Evolutionary conservation across 2,113 vertebrate species (phyloP), one percentile per base, ranked within the genome.

Genomic region (Sorex fumeus): DNA sequence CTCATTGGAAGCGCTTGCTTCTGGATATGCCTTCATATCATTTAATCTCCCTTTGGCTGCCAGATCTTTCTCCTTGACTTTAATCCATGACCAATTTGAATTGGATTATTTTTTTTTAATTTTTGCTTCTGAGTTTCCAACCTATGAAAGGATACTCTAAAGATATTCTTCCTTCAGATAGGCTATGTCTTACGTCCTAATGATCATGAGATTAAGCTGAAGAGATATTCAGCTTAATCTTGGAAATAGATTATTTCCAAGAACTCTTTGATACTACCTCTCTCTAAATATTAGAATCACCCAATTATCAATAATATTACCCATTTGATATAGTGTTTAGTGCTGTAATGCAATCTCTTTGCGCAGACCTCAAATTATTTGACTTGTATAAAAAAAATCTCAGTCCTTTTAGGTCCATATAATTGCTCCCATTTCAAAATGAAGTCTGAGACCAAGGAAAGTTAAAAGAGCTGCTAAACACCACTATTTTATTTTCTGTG

Each of bases 391-490:
- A 60, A 88, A 60, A 88, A 84, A 85, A 34, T 1, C 2, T 30
- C 10, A 47, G 8, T n/a, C 64, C 81, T 50, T 16, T 6, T 23
- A 60, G n/a, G 10, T 90, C 34, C 34, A 6, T 45, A 10, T 50
- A 30, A 15, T 72, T 90, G 70, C 70, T 83, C 5, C 0, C 4
- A 47, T 47, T 93, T 93, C 75, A 62, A 91, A 43, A 40, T 57
- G 18, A 94, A 4, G 30, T 75, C 25, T 88, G 19, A 88, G 25
- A 10, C 71, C 69, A 40, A 85, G 12, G 74, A 62, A 74, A 15
- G 21, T 64, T 86, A 62, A 70, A 88, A 84, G 45, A 81, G 21
- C 34, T 90, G 18, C 23, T 75, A 66, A 85, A 91, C 5, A 21
- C 34, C 18, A 40, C 23, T 67, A 18, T 4, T 67, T 60, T 88